Percentiles rank a stretch among this genome's conserved stretches.
Evolutionary conservation across 2,113 vertebrate species (phyloP).

Genomic region (human): GRCh38 chr12:47724001-47724500

Average conservation of each 20-base stretch:
- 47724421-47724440: neutral
- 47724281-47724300: neutral
- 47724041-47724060: neutral
- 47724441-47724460: neutral
- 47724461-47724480: neutral
- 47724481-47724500: neutral
- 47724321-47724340: neutral
- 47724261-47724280: neutral
- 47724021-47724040: neutral
- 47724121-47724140: neutral
- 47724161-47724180: accelerated
- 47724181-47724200: neutral
- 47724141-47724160: neutral
- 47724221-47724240: neutral
- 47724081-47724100: neutral
- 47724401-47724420: neutral
- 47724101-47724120: too few relatives aligned
- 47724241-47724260: accelerated
- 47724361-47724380: neutral
- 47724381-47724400: neutral
- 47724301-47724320: neutral
- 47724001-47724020: too few relatives aligned
- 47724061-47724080: neutral
- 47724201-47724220: neutral
- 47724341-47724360: neutral